These are phyloP conservation scores for Pseudochaenichthys georgianus DNA, from an alignment of 2,797 vertebrate genomes.

Conservation along the genomic window DNA sequence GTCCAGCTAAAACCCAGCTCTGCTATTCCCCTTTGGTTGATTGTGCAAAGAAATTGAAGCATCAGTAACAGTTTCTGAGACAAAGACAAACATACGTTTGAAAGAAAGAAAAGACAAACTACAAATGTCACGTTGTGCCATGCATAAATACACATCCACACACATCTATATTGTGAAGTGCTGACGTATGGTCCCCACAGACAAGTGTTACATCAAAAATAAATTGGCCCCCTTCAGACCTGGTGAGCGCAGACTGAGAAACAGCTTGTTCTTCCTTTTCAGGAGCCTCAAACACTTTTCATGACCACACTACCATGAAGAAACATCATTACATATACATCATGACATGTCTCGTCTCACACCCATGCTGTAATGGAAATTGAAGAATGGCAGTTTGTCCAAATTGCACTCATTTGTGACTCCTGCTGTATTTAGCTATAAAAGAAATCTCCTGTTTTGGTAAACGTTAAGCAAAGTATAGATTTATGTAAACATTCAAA, in stretches of 20 bases:
- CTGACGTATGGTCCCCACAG: constrained; percentile 60
- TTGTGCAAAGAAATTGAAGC: constrained; percentile 88
- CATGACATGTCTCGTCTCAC: constrained; percentile 12
- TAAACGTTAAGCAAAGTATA: constrained; percentile 27
- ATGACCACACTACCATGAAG: constrained; percentile 27
- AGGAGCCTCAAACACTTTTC: constrained; percentile 27
- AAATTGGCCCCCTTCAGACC: constrained; percentile 57
- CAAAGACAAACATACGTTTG: constrained; percentile 45
- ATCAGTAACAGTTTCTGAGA: constrained; percentile 82
- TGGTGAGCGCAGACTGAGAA: constrained; percentile 57
- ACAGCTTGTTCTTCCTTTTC: constrained; percentile 59
- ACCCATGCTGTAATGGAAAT: constrained; percentile 22
- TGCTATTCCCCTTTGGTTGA: constrained; percentile 89
- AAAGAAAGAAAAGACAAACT: constrained; percentile 69
- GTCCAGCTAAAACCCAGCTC: constrained; percentile 82
- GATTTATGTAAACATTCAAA: constrained; percentile 59
- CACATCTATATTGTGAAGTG: constrained; percentile 80
- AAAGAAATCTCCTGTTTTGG: constrained; percentile 24
- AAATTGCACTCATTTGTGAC: constrained; percentile 28
- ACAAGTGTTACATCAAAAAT: constrained; percentile 51
- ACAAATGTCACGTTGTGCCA: constrained; percentile 79
- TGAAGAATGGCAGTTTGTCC: constrained; percentile 33
- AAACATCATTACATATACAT: constrained; percentile 3
- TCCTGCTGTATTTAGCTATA: constrained; percentile 11
- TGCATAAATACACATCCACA: constrained; percentile 85